Conservation (phyloP, 2,113 vertebrate genomes). For the Salvator merianae region DNA sequence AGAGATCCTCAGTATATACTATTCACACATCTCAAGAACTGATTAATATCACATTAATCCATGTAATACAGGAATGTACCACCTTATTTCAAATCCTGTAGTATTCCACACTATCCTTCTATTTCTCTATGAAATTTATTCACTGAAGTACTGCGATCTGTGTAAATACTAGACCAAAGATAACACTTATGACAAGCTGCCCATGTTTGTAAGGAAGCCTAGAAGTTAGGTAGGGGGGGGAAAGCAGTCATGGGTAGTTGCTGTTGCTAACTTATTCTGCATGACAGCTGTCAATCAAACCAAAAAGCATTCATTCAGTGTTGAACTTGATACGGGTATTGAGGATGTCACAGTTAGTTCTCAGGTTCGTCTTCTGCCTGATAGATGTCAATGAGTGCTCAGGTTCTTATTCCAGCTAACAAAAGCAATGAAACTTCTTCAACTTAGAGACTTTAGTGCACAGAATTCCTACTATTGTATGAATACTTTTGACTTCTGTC, state of each 20-base stretch:
- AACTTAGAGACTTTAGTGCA: background rate
- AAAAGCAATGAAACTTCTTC: background rate
- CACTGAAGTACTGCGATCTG: background rate
- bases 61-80: background rate
- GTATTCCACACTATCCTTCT: too few relatives aligned
- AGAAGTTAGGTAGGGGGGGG: background rate
- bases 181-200: background rate
- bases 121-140: background rate
- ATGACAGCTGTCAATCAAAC: conserved; percentile 7
- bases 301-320: background rate
- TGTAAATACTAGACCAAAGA: background rate
- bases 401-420: background rate
- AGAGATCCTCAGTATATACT: too few relatives aligned
- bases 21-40: too few relatives aligned
- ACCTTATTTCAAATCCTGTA: background rate
- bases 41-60: too few relatives aligned
- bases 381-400: background rate
- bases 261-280: background rate
- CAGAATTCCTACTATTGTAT: background rate
- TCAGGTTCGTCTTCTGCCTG: background rate
- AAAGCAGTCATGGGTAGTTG: background rate
- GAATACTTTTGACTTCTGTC: background rate
- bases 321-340: background rate
- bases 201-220: background rate
- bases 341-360: background rate